Evolutionary conservation across 2,888 invertebrate genomes (phyloP).

Genomic region (Bombylius discolor): DNA sequence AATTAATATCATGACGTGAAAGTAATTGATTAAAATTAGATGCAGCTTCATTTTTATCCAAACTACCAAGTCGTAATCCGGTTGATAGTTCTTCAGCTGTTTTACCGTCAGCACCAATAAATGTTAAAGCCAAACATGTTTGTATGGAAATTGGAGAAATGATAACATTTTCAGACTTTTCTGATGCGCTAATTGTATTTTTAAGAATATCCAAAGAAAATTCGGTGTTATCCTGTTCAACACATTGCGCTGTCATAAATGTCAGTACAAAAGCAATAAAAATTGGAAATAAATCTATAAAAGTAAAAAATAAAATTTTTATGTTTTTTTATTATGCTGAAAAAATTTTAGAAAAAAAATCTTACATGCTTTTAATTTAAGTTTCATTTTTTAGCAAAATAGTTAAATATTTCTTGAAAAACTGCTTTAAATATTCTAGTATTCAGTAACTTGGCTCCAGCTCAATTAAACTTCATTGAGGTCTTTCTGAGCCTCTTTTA

Average conservation of each 20-base stretch:
- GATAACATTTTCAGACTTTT: constrained; percentile 42
- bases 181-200: background rate
- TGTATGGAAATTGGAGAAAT: constrained; percentile 67
- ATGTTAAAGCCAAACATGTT: constrained; percentile 54
- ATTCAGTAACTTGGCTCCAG: too few species aligned
- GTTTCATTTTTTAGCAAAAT: too few species aligned
- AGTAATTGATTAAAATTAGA: background rate
- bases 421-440: too few species aligned
- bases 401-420: too few species aligned
- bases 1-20: background rate
- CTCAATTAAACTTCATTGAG: too few species aligned
- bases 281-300: too few species aligned
- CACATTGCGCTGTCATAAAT: too few species aligned
- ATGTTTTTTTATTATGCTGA: too few species aligned
- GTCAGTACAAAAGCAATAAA: background rate
- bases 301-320: too few species aligned
- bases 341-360: too few species aligned
- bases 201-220: background rate
- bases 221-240: background rate
- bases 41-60: constrained; percentile 20
- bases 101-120: constrained; percentile 53
- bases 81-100: constrained; percentile 46
- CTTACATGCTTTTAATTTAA: too few species aligned
- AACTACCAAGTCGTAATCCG: constrained; percentile 41
- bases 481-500: too few species aligned